phyloP scores from a whole-genome alignment of 2,797 vertebrate genomes.

The Cottoperca gobio region DNA sequence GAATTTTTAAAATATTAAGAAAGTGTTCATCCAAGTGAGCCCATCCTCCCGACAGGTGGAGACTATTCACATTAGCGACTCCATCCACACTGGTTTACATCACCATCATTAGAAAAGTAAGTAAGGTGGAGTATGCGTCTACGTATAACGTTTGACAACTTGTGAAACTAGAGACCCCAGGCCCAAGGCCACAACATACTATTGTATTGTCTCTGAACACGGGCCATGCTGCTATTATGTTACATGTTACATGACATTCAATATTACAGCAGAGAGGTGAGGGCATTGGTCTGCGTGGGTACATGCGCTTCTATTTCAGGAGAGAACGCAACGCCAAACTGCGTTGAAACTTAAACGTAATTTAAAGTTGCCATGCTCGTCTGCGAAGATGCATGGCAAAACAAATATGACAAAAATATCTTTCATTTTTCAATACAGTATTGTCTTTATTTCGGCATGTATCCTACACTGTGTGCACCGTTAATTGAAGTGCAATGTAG shows the following conservation, averaged over 20 bases:
- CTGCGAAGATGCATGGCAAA: accelerated
- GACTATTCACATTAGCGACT: not conserved
- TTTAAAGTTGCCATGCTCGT: not conserved
- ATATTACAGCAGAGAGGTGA: conserved; percentile 22
- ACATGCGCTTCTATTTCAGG: not conserved
- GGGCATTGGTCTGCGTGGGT: not conserved
- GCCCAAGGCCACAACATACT: conserved; percentile 4
- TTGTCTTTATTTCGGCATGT: not conserved
- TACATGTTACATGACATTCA: conserved; percentile 57
- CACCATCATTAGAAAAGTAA: conserved; percentile 14
- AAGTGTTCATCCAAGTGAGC: conserved; percentile 20
- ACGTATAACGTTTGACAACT: conserved; percentile 3
- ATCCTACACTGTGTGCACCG: accelerated
- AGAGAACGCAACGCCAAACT: not conserved
- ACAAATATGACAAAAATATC: accelerated
- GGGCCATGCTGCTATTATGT: conserved; percentile 34
- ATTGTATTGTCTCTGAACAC: conserved; percentile 23
- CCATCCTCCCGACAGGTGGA: conserved; percentile 46
- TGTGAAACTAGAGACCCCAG: conserved; percentile 35
- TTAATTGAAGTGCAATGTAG: not conserved
- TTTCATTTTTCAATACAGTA: accelerated
- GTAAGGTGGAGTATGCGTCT: conserved; percentile 13
- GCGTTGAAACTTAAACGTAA: not conserved
- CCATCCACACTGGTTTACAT: not conserved
- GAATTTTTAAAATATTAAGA: not conserved